Evolutionary conservation across 1,140 invertebrate genomes (phyloP).

Genomic region (Papilio machaon): DNA sequence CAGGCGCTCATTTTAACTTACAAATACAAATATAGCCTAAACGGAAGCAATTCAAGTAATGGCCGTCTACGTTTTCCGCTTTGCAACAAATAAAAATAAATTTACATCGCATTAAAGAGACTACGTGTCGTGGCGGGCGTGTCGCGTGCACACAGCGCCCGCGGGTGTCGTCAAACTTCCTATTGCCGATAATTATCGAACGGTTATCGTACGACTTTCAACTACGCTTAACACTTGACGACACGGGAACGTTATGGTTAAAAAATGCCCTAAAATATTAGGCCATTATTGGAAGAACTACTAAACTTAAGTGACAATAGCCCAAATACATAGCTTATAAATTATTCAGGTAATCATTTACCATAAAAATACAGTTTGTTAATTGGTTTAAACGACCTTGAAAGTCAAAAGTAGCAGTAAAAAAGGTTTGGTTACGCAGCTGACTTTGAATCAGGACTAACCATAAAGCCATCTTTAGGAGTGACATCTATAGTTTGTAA

Average conservation of each 20-base stretch:
- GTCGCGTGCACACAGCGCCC: slow-evolving; percentile 49
- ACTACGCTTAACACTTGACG: neutral
- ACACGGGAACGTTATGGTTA: slow-evolving; percentile 45
- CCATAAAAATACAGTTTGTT: too few relatives aligned
- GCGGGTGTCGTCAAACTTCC: slow-evolving; percentile 56
- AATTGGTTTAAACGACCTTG: too few relatives aligned
- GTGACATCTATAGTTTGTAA: too few relatives aligned
- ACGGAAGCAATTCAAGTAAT: slow-evolving; percentile 55
- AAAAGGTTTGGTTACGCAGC: too few relatives aligned
- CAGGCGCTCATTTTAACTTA: slow-evolving; percentile 19
- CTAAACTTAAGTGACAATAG: neutral
- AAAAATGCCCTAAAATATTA: neutral
- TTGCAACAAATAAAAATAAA: slow-evolving; percentile 55
- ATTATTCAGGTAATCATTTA: too few relatives aligned
- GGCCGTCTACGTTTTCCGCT: slow-evolving; percentile 43
- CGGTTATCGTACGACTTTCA: slow-evolving; percentile 47
- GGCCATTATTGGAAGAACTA: neutral
- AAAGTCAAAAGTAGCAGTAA: too few relatives aligned
- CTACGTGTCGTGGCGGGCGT: slow-evolving; percentile 40
- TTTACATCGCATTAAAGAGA: slow-evolving; percentile 57
- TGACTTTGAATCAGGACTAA: too few relatives aligned
- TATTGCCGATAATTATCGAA: slow-evolving; percentile 68
- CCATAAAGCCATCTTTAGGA: neutral
- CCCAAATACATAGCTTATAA: too few relatives aligned
- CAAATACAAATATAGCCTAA: slow-evolving; percentile 25